These are phyloP conservation scores for Lasius platythorax DNA, from an alignment of 2,888 invertebrate species.

Conservation along the genomic window DNA sequence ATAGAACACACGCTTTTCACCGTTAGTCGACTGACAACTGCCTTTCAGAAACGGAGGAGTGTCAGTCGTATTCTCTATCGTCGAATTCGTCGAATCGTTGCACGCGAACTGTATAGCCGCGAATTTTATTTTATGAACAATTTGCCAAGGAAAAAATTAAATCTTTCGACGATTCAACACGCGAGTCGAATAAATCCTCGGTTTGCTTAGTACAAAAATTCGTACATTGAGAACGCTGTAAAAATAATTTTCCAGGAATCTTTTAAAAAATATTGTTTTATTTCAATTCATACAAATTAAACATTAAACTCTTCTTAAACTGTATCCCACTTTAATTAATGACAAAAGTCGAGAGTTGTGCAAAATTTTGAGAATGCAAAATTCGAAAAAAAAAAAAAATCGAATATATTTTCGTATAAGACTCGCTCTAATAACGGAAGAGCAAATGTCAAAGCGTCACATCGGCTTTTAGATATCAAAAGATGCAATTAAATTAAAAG, in stretches of 20 bases:
- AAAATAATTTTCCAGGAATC: background rate
- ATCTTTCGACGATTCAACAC: background rate
- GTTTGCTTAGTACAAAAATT: background rate
- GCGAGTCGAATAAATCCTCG: background rate
- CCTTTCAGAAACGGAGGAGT: background rate
- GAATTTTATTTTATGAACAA: background rate
- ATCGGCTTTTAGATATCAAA: background rate
- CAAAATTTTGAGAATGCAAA: background rate
- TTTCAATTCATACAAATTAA: background rate
- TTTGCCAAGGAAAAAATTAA: background rate
- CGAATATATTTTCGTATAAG: background rate
- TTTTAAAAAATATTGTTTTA: background rate
- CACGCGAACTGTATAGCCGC: background rate
- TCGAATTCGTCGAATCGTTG: background rate
- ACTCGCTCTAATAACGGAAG: background rate
- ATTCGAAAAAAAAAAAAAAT: background rate
- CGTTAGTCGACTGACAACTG: slow-evolving; percentile 65
- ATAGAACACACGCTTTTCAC: slow-evolving; percentile 55
- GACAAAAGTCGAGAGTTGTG: background rate
- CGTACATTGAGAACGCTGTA: background rate
- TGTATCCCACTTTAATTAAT: background rate
- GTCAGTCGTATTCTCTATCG: background rate
- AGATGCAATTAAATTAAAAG: background rate
- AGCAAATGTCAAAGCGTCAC: background rate
- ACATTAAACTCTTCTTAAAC: background rate